Evolutionary conservation across 2,888 invertebrate species (phyloP), one percentile per base, ranked within the genome.

Genomic region (Rhingia campestris): DNA sequence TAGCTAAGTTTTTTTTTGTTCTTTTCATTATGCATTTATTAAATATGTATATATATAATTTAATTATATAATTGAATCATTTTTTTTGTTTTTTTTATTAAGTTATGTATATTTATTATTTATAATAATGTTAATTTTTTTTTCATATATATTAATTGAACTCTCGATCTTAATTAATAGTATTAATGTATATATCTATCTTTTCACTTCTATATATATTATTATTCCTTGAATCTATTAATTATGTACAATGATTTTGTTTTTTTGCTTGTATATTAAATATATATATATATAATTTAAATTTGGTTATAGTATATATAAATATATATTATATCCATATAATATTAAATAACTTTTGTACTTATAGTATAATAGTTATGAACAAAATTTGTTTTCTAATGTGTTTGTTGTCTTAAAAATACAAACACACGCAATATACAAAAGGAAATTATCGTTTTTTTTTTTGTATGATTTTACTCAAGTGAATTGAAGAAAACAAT

Each of bases 291-390:
- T 54, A 37, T 30, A 58, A 14, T 59, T 53, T 59, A 51, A 61
- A 63, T 63, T 58, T 63, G 72, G 56, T 82, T 73, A 82, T 76
- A 77, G 35, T 77, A 77, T 82, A 73, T 70, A 84, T 80, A 75
- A 58, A 75, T 84, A 81, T 70, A 64, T 75, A 75, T 53, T 70
- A 84, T 77, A 77, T 69, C 67, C 77, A 77, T 82, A 74, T 84
- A 84, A 84, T 84, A 84, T 82, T 82, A 82, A 77, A 82, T 84
- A 84, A 84, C 84, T 80, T 84, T 84, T 84, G 84, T 84, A 84
- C 84, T 84, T 79, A 84, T 80, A 84, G 75, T 80, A 84, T 66
- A 80, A 84, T 80, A 84, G 80, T 75, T 75, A 80, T 70, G 51
- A 84, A 80, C 54, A 74, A 80, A 82, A 69, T 53, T 41, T 49